Conservation (phyloP, 2,113 vertebrate species). For the Orthonyx spaldingii region DNA sequence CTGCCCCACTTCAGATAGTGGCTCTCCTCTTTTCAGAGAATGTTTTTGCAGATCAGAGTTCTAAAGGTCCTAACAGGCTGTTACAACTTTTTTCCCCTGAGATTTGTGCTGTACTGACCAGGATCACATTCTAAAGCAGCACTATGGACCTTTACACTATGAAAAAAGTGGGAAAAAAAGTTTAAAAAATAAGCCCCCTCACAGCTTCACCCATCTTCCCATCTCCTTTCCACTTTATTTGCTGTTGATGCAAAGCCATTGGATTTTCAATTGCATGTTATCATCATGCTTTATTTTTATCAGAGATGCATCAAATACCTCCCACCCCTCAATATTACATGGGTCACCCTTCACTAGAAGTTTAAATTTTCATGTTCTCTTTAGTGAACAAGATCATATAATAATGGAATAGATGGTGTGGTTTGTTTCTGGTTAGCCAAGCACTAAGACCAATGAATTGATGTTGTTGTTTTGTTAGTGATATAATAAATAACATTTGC, state of each 20-base stretch:
- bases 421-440: neutral
- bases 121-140: neutral
- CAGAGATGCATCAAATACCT: neutral
- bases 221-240: neutral
- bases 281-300: neutral
- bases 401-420: neutral
- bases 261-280: neutral
- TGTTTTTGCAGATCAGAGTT: constrained; percentile 52
- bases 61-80: constrained; percentile 54
- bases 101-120: constrained; percentile 6
- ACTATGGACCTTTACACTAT: neutral
- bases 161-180: neutral
- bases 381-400: neutral
- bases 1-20: neutral
- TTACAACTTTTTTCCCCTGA: constrained; percentile 1
- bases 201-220: neutral
- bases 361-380: neutral
- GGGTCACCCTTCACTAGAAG: neutral
- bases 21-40: constrained; percentile 23
- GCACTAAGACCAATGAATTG: accelerated
- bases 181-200: neutral
- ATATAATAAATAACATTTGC: neutral
- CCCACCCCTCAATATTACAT: too few species aligned
- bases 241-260: neutral
- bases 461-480: neutral